Base-by-base conservation (phyloP, 1,140 invertebrate genomes). In the Druon quercuslanigerum region DNA sequence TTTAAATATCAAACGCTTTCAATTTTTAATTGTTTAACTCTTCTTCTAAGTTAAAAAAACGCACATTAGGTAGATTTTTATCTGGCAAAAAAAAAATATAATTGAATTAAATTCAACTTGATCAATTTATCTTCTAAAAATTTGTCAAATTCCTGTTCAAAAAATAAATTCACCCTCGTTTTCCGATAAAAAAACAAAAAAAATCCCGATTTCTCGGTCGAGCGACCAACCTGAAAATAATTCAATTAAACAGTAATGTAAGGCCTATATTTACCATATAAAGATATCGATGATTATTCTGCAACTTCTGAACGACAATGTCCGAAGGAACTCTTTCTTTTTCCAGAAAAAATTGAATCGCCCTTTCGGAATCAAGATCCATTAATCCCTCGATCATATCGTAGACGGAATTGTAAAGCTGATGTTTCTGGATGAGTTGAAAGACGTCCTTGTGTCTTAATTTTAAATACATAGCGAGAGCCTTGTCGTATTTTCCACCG, bases 331-430 rank as follows among this genome's bases (percentile, higher is more conserved):
- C 94, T 79, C 94, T 94, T 60, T 94, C 94, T 87, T 97, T 96
- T 78, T 98, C 95, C 57, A 98, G 86, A 56, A 99, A 93, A 87
- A 99, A 93, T 54, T 94, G 92, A 77, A 98, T 95, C 11, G 98
- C 95, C 90, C 96, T 93, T 71, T 97, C 94, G 73, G 94, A 91
- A 91, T 99, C 96, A 52, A 99, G 93, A 81, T 96, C 94, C 96
- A 99, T 98, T 51, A 99, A 91, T 78, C 96, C 95, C 82, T 97
- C 94, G 60, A 99, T 96, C 92, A 97, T 96, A 86, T 98, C 95
- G 84, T 96, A 95, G 83, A 99, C 95, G 2, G 95, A 93, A 86
- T 93, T 92, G 86, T 97, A 97, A 77, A 98, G 92, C 75, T 96
- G 93, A 88, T 98, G 95, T 83, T 95, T 94, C 76, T 94, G 93